A percentile compares a stretch with the other conserved stretches of the same genome.
Evolutionary conservation across 2,888 invertebrate genomes (phyloP).

Genomic region (Nephrotoma flavescens): DNA sequence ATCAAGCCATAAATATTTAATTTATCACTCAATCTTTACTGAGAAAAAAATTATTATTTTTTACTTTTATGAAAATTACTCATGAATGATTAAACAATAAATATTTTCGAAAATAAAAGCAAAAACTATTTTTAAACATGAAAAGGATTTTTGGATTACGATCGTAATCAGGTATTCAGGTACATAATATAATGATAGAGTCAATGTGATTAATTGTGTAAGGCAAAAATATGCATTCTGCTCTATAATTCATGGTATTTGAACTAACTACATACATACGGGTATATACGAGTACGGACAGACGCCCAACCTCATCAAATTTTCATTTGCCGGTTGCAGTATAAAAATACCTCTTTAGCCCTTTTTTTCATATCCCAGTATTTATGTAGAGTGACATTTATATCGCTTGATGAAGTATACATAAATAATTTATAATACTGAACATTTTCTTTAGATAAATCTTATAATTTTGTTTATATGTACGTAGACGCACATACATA

Average conservation of each 20-base stretch:
- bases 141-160: background rate
- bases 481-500: too few relatives aligned
- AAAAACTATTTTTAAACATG: background rate
- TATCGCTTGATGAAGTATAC: background rate
- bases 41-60: background rate
- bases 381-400: background rate
- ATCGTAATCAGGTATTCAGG: background rate
- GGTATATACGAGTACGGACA: too few relatives aligned
- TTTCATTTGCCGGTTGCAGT: background rate
- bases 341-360: background rate
- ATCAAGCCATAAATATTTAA: background rate
- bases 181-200: background rate
- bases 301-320: background rate
- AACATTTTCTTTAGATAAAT: background rate
- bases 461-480: background rate
- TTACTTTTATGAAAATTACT: background rate
- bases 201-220: background rate
- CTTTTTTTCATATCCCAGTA: background rate
- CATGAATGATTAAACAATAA: background rate
- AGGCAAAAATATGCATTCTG: background rate
- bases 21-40: background rate
- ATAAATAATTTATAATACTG: background rate
- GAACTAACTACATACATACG: background rate
- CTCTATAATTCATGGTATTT: background rate
- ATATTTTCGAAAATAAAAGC: background rate